Base-by-base conservation (phyloP, 2,888 invertebrate genomes). In the Micropterix aruncella region DNA sequence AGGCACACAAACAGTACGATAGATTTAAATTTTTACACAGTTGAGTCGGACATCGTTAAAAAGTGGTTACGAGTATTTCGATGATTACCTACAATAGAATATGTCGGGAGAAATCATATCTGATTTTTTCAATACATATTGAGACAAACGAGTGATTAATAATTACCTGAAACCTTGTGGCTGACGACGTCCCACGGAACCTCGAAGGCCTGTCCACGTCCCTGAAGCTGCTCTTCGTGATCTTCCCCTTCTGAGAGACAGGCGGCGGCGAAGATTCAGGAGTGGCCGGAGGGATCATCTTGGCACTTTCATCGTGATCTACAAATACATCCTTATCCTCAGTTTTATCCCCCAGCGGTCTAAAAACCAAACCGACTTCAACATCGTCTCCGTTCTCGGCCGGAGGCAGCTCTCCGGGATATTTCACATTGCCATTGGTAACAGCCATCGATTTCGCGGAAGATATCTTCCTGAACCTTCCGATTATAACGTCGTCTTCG, bases 161-260 rank as follows among this genome's bases (percentile, higher is more conserved):
- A n/a, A 55, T 56, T 49, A 77, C 77, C 67, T 77, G 76, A 56
- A 78, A 78, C 48, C 77, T 69, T 5, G 77, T 77, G 19, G 75
- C 70, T 16, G 76, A 75, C 2, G 75, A 75, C 37, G 66, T 68
- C 53, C 77, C 77, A 55, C 67, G 76, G 51, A 77, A 77, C 46
- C 78, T 61, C 0, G 77, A 74, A 1, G 77, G 77, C 56, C 76
- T 77, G 53, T 78, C 78, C 3, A 66, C 54, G 56, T 78, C 75
- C 39, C 78, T 69, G 55, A 78, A 77, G 57, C 78, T 78, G 55
- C 77, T 78, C 55, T 77, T 77, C 3, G 77, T 74, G 16, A 51
- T 48, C 37, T 50, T 50, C 16, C 45, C 44, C 27, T 49, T 44
- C 44, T 47, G 47, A 7, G 38, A 27, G 16, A 64, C 53, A 0